Evolutionary conservation across 2,888 invertebrate species (phyloP).

Genomic region (Acronicta leporina): DNA sequence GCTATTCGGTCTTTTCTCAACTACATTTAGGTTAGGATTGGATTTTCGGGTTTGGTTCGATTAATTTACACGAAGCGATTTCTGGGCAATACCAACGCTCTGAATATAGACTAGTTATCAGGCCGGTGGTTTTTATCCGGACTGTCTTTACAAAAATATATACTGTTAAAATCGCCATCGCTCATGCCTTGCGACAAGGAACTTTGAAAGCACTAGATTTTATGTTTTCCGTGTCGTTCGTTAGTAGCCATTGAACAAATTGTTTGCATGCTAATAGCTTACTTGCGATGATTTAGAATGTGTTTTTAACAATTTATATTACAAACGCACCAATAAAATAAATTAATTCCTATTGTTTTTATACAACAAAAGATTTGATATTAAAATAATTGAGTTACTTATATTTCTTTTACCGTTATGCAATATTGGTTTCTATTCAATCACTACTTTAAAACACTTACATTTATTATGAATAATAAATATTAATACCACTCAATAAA

Average conservation of each 20-base stretch:
- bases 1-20: too few relatives aligned
- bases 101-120: too few relatives aligned
- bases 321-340: conserved; percentile 26
- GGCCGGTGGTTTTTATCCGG: too few relatives aligned
- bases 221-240: conserved; percentile 63
- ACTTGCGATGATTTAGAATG: conserved; percentile 40
- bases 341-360: conserved; percentile 41
- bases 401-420: conserved; percentile 18
- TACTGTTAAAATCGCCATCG: conserved; percentile 26
- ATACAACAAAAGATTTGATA: conserved; percentile 27
- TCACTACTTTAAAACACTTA: too few relatives aligned
- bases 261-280: conserved; percentile 47
- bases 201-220: conserved; percentile 60
- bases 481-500: too few relatives aligned
- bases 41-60: too few relatives aligned
- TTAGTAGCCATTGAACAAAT: conserved; percentile 63
- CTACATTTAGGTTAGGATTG: too few relatives aligned
- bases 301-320: conserved; percentile 41
- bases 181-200: conserved; percentile 43
- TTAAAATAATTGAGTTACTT: conserved; percentile 16
- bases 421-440: not conserved
- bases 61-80: too few relatives aligned
- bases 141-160: too few relatives aligned
- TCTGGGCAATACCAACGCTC: too few relatives aligned
- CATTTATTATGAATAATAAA: too few relatives aligned